A percentile compares a stretch with the other conserved stretches of the same genome.
Conservation (phyloP, 2,888 invertebrate genomes). For the Eupithecia vulgata region DNA sequence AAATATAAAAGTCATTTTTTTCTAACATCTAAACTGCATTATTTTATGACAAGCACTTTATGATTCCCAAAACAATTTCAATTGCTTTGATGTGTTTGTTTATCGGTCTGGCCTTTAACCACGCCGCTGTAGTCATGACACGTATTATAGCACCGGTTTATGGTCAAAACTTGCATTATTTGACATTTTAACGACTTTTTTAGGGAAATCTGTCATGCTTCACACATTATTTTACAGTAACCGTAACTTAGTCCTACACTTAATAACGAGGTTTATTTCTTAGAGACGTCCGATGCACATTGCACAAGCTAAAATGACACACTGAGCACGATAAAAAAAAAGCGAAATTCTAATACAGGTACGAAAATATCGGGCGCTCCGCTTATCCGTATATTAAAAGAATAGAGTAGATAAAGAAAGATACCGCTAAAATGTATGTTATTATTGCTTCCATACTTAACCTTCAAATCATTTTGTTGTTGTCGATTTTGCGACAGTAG, state of each 20-base stretch:
- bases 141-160: constrained; percentile 27
- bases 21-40: constrained; percentile 2
- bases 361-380: too few relatives aligned
- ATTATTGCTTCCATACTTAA: too few relatives aligned
- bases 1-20: background rate
- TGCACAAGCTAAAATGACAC: background rate
- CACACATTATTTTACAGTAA: constrained; percentile 25
- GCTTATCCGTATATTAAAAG: too few relatives aligned
- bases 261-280: background rate
- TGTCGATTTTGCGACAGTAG: too few relatives aligned
- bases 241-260: constrained; percentile 9
- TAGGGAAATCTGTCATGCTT: constrained; percentile 30
- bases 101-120: constrained; percentile 22
- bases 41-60: constrained; percentile 22
- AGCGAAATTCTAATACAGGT: too few relatives aligned
- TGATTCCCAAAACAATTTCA: constrained; percentile 26
- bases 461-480: too few relatives aligned
- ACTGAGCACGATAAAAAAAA: too few relatives aligned
- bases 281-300: background rate
- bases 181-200: constrained; percentile 25
- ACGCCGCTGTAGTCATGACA: constrained; percentile 33
- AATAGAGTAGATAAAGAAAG: too few relatives aligned
- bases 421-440: too few relatives aligned
- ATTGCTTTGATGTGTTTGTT: constrained; percentile 23
- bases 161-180: constrained; percentile 26